Base-by-base conservation (phyloP, 1,140 invertebrate species). In the Ericerus pela region DNA sequence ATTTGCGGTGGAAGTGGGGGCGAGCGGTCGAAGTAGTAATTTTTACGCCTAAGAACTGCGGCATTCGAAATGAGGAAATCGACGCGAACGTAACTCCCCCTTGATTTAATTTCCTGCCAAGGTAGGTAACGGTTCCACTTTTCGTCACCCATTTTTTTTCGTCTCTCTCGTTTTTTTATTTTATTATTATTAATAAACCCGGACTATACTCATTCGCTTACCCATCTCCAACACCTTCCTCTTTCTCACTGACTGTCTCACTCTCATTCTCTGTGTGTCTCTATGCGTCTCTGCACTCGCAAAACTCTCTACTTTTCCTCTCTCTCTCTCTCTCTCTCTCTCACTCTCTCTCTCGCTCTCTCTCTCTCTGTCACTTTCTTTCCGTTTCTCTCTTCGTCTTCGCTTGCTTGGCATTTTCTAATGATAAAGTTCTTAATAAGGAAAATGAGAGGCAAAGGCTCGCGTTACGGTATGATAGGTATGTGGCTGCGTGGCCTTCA, bases 371-470 rank as follows among this genome's bases (percentile, higher is more conserved):
- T n/a, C n/a, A n/a, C n/a, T n/a, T n/a, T n/a, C n/a, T n/a, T n/a
- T n/a, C n/a, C n/a, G n/a, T n/a, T n/a, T n/a, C n/a, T n/a, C n/a
- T n/a, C n/a, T n/a, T n/a, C n/a, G n/a, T n/a, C n/a, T n/a, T n/a
- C n/a, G n/a, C n/a, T n/a, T n/a, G 41, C 20, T 47, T 47, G 41
- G 41, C 41, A 47, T 47, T 47, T 47, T 47, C 20, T 47, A 16
- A 47, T 47, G 41, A 47, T 47, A 47, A 47, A 47, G 41, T 47
- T 47, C 41, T 47, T 47, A 47, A 47, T 47, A 47, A 47, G 41
- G 41, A 47, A 47, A 47, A 47, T 47, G n/a, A 47, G 41, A 47
- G 41, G n/a, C 26, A 24, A 24, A 47, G 26, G 41, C 41, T 47
- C 41, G 16, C n/a, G 26, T 47, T 47, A 24, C 41, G 41, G 41